phyloP scores from a whole-genome alignment of 2,113 vertebrate genomes.

The Gracilinanus agilis region DNA sequence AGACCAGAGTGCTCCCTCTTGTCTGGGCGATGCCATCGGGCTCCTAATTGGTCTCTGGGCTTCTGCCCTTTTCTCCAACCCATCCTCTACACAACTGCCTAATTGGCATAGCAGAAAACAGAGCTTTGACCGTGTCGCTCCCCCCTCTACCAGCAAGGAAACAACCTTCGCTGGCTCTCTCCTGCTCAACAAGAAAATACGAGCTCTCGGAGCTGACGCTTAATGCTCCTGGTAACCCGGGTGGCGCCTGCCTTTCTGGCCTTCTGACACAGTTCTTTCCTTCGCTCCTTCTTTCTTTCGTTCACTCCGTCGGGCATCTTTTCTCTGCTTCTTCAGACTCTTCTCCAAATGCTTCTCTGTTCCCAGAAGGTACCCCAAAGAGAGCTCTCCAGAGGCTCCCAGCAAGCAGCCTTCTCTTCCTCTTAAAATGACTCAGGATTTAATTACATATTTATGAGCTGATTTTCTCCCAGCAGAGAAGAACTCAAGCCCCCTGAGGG shows the following conservation, averaged over 20 bases:
- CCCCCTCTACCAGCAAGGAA: background rate
- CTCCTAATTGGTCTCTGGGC: background rate
- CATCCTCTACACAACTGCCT: background rate
- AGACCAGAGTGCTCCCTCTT: background rate
- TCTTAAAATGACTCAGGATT: background rate
- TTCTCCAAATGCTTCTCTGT: background rate
- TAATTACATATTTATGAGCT: too few relatives aligned
- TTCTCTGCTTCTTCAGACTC: background rate
- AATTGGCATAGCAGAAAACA: background rate
- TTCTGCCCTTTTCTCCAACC: background rate
- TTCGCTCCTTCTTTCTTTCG: background rate
- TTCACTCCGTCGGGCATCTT: too few relatives aligned
- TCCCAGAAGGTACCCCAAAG: background rate
- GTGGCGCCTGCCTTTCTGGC: background rate
- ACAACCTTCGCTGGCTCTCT: background rate
- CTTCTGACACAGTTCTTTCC: background rate
- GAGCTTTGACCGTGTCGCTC: background rate
- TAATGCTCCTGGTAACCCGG: background rate
- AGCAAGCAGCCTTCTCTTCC: too few relatives aligned
- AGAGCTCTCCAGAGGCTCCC: background rate
- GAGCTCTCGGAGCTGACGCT: background rate
- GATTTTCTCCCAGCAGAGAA: background rate
- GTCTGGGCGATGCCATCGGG: background rate
- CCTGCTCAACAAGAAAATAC: background rate
- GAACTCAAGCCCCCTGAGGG: background rate